phyloP scores from a whole-genome alignment of 2,888 invertebrate genomes.

The Xylota segnis region DNA sequence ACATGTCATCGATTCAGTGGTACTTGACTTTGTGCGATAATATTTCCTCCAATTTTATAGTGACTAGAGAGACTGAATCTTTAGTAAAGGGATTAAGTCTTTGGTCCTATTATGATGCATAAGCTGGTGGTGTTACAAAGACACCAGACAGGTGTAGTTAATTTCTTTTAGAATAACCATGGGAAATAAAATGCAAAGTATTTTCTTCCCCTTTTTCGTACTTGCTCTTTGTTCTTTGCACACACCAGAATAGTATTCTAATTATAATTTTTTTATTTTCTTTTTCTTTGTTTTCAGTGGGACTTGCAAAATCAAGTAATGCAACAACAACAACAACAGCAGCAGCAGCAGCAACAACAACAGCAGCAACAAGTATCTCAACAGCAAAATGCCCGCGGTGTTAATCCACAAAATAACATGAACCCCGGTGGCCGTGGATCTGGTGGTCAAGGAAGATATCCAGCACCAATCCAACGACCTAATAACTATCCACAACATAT shows the following conservation, averaged over 20 bases:
- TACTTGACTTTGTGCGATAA: too few species aligned
- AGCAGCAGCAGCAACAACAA: conserved; percentile 82
- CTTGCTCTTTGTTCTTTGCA: not conserved
- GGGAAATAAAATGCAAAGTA: too few species aligned
- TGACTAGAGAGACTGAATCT: too few species aligned
- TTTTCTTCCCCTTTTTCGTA: too few species aligned
- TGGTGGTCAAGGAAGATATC: conserved; percentile 82
- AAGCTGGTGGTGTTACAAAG: too few species aligned
- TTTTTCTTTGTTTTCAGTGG: conserved; percentile 80
- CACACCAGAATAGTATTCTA: not conserved
- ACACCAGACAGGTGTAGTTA: too few species aligned
- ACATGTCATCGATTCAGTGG: too few species aligned
- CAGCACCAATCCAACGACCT: conserved; percentile 84
- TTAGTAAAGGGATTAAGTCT: too few species aligned
- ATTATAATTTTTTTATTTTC: not conserved
- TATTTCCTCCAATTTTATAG: too few species aligned
- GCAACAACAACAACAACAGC: conserved; percentile 85
- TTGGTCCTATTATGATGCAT: too few species aligned
- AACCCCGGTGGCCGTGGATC: conserved; percentile 79
- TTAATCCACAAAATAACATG: conserved; percentile 78
- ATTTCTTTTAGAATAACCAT: too few species aligned
- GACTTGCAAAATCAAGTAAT: conserved; percentile 84
- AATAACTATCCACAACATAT: conserved; percentile 84
- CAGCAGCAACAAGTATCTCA: conserved; percentile 80
- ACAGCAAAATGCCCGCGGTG: conserved; percentile 78